phyloP scores from a whole-genome alignment of 2,888 invertebrate species.

The Lysandra coridon region DNA sequence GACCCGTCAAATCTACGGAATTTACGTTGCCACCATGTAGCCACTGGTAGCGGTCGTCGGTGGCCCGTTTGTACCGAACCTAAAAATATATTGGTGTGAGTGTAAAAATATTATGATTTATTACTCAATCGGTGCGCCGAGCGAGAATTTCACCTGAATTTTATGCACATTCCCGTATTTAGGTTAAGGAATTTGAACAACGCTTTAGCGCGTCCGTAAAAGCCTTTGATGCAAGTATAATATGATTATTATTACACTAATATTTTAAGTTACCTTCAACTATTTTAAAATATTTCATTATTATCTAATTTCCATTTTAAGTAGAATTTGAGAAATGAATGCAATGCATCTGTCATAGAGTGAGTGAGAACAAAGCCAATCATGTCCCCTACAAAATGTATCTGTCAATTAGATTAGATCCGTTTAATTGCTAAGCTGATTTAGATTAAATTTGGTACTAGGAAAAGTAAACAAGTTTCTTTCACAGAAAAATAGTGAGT shows the following conservation, averaged over 20 bases:
- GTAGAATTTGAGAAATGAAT: background rate
- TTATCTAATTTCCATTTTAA: background rate
- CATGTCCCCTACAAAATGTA: too few species aligned
- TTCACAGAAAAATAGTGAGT: too few species aligned
- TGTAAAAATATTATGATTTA: constrained; percentile 77
- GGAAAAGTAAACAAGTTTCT: too few species aligned
- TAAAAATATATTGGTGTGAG: constrained; percentile 59
- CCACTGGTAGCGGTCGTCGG: background rate
- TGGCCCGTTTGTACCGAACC: background rate
- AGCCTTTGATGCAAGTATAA: constrained; percentile 63
- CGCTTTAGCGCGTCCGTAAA: constrained; percentile 64
- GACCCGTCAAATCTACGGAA: background rate
- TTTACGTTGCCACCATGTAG: background rate
- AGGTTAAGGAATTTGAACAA: constrained; percentile 66
- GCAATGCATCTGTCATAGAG: too few species aligned
- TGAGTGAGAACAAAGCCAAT: too few species aligned
- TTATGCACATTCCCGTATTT: constrained; percentile 60
- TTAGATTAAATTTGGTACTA: too few species aligned
- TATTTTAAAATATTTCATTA: constrained; percentile 18
- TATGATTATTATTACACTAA: constrained; percentile 31
- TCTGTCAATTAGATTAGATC: too few species aligned
- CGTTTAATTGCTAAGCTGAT: too few species aligned
- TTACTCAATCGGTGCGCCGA: constrained; percentile 70
- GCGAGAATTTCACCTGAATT: constrained; percentile 64
- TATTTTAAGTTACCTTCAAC: constrained; percentile 33